phyloP scores from a whole-genome alignment of 2,113 vertebrate species.

The Pangasianodon hypophthalmus region DNA sequence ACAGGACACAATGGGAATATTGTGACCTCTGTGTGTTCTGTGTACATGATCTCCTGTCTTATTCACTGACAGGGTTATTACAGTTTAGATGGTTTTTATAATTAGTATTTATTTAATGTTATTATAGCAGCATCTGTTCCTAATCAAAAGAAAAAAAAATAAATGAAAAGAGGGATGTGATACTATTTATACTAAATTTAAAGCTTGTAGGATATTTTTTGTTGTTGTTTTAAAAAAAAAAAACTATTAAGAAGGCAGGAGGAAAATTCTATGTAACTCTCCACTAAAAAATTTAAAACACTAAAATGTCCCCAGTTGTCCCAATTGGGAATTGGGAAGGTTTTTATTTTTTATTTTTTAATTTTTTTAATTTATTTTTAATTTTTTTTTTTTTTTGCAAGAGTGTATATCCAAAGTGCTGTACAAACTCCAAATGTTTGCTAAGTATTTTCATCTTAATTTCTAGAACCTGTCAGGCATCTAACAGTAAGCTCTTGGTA shows the following conservation, averaged over 20 bases:
- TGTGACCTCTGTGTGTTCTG: background rate
- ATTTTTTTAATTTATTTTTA: too few relatives aligned
- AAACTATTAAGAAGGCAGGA: background rate
- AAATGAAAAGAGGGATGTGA: background rate
- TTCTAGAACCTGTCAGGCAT: background rate
- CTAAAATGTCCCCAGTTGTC: background rate
- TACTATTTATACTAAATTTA: background rate
- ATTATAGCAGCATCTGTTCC: background rate
- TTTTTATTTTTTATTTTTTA: too few relatives aligned
- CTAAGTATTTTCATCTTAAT: background rate
- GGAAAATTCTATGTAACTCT: background rate
- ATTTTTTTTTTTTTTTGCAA: too few relatives aligned
- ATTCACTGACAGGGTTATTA: background rate
- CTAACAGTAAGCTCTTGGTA: background rate
- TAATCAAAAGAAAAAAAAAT: background rate
- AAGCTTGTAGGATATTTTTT: background rate
- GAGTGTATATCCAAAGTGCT: too few relatives aligned
- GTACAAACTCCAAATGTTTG: too few relatives aligned
- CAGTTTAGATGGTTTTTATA: background rate
- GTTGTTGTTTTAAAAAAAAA: background rate
- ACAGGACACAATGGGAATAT: slow-evolving; percentile 63
- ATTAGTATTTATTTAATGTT: background rate
- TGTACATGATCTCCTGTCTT: background rate
- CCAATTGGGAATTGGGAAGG: background rate
- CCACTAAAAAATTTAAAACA: background rate